These are phyloP conservation scores for Ornithoptera alexandrae DNA, from an alignment of 2,888 invertebrate genomes.

Conservation along the genomic window DNA sequence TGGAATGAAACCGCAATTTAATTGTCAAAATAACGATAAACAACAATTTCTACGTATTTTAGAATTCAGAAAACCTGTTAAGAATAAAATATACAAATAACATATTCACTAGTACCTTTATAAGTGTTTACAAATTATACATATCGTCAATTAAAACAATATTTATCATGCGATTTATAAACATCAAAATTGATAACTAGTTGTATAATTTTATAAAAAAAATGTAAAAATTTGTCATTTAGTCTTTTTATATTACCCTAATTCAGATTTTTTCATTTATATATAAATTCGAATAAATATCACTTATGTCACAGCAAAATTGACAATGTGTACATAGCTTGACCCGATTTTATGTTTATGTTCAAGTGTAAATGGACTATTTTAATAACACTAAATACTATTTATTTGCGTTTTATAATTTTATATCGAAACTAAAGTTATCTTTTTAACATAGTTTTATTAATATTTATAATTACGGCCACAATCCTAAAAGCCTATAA, in stretches of 20 bases:
- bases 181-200: no score
- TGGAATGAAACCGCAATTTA: conserved; percentile 57
- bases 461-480: no score
- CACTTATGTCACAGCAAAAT: conserved; percentile 16
- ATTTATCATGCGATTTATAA: no score
- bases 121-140: neutral
- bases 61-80: conserved; percentile 28
- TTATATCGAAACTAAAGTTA: no score
- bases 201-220: no score
- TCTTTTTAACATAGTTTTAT: no score
- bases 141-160: neutral
- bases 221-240: no score
- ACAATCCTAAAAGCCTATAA: no score
- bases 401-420: no score
- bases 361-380: conserved; percentile 16
- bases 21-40: conserved; percentile 50
- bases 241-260: no score
- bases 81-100: neutral
- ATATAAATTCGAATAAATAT: conserved; percentile 15
- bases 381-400: neutral
- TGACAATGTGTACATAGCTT: conserved; percentile 17
- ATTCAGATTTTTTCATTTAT: neutral
- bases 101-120: neutral
- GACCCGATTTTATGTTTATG: conserved; percentile 22
- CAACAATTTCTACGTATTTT: conserved; percentile 47